Evolutionary conservation across 2,113 vertebrate genomes (phyloP).

Genomic region (Phasianus colchicus): DNA sequence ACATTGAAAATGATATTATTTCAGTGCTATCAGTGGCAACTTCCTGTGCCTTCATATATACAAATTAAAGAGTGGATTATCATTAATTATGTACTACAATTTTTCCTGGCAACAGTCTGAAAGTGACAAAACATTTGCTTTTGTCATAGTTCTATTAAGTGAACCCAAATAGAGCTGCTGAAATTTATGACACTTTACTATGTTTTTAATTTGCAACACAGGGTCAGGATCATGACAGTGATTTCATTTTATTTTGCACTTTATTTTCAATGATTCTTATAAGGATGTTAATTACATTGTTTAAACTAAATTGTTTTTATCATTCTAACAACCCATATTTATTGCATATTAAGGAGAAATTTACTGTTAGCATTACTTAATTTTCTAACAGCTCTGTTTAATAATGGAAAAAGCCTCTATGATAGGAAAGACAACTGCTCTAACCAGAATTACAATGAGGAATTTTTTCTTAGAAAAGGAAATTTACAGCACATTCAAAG

Average conservation of each 20-base stretch:
- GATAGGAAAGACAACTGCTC: conserved; percentile 18
- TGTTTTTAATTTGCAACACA: conserved; percentile 77
- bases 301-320: conserved; percentile 78
- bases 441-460: conserved; percentile 21
- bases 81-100: conserved; percentile 81
- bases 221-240: conserved; percentile 76
- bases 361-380: conserved; percentile 72
- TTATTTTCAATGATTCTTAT: conserved; percentile 74
- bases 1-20: conserved; percentile 64
- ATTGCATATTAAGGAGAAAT: conserved; percentile 72
- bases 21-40: conserved; percentile 70
- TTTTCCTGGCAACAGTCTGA: conserved; percentile 77
- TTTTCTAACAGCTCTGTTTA: conserved; percentile 51
- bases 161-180: conserved; percentile 75
- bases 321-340: conserved; percentile 68
- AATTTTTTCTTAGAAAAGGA: neutral
- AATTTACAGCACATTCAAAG: neutral
- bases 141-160: conserved; percentile 80
- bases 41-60: conserved; percentile 67
- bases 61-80: conserved; percentile 77
- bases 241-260: conserved; percentile 74
- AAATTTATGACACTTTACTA: conserved; percentile 76
- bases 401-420: conserved; percentile 33
- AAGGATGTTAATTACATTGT: conserved; percentile 79
- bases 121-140: conserved; percentile 84